Conservation (phyloP, 2,797 vertebrate species). For the Gymnoscopelus microlampas region DNA sequence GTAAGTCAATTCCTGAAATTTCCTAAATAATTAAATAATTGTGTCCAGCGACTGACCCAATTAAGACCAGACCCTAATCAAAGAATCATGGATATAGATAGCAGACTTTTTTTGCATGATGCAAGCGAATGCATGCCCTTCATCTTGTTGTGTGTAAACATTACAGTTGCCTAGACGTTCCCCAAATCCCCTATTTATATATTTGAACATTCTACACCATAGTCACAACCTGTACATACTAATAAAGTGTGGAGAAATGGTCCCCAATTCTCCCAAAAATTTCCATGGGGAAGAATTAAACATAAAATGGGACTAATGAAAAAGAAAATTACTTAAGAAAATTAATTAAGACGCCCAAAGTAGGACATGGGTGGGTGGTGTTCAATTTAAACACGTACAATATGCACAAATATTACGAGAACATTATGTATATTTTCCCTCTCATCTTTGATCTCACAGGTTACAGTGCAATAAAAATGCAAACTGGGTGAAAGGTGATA, state of each 20-base stretch:
- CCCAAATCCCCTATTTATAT: slow-evolving; percentile 61
- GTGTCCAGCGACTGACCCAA: neutral
- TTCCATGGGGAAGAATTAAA: neutral
- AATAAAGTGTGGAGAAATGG: neutral
- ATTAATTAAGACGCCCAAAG: neutral
- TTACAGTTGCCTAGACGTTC: neutral
- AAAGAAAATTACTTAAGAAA: neutral
- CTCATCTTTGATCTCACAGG: too few relatives aligned
- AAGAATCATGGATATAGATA: neutral
- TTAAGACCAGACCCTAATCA: neutral
- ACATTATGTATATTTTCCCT: neutral
- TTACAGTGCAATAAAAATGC: neutral
- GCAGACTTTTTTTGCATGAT: neutral
- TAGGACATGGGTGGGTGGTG: rapidly evolving
- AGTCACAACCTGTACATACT: neutral
- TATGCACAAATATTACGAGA: too few relatives aligned
- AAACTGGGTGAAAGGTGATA: neutral
- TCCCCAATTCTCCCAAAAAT: neutral
- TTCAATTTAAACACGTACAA: neutral
- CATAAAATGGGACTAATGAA: neutral
- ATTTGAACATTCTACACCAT: slow-evolving; percentile 56
- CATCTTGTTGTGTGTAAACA: slow-evolving; percentile 67
- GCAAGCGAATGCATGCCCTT: neutral
- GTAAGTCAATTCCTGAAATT: neutral
- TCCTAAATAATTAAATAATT: too few relatives aligned